A percentile compares a stretch with the other conserved stretches of the same genome.
Conservation (phyloP, 2,797 vertebrate genomes). For the Varecia variegata region DNA sequence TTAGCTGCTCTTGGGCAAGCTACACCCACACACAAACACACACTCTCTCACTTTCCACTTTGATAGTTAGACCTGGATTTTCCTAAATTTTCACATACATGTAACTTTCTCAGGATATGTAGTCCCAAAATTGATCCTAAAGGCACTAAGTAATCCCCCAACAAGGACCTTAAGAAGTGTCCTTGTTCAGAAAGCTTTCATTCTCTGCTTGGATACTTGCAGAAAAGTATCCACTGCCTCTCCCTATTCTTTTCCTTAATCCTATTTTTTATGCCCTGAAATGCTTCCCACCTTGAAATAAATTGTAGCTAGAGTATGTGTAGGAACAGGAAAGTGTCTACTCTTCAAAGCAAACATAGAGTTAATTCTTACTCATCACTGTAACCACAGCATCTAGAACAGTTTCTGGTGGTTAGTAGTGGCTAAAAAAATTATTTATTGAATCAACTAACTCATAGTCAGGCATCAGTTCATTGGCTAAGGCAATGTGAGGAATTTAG, state of each 20-base stretch:
- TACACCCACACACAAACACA: background rate
- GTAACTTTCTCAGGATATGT: slow-evolving; percentile 15
- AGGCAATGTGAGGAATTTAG: background rate
- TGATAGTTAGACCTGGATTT: slow-evolving; percentile 19
- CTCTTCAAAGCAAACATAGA: background rate
- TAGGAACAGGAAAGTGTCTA: background rate
- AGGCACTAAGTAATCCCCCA: slow-evolving; percentile 19
- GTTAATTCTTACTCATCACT: background rate
- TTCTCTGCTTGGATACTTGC: background rate
- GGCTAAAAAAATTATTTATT: background rate
- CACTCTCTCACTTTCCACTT: background rate
- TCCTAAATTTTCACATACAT: background rate
- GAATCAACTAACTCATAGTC: background rate
- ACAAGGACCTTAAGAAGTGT: background rate
- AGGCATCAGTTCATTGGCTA: background rate
- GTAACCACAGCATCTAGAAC: background rate
- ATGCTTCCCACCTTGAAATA: background rate
- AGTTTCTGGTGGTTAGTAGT: background rate
- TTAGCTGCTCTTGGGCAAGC: background rate
- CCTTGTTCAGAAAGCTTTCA: background rate
- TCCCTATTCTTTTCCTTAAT: background rate
- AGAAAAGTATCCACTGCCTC: background rate
- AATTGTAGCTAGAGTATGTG: background rate
- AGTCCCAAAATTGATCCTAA: slow-evolving; percentile 4
- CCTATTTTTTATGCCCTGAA: background rate